Evolutionary conservation across 2,888 invertebrate genomes (phyloP).

Genomic region (Polylopha cassiicola): DNA sequence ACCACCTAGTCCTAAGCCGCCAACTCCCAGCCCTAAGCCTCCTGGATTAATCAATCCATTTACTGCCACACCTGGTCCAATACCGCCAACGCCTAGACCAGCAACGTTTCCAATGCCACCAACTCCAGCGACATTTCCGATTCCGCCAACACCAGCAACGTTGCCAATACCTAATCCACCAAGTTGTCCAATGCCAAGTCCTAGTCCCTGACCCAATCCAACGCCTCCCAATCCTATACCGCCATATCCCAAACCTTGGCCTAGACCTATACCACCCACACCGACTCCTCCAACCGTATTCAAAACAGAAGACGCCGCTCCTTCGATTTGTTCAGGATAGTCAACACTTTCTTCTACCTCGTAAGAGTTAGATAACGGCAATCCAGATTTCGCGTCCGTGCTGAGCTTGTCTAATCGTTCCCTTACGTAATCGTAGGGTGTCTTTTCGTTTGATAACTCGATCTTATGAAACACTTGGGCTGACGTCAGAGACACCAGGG

Average conservation of each 20-base stretch:
- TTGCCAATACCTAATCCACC: constrained; percentile 44
- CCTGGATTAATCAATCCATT: constrained; percentile 51
- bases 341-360: constrained; percentile 79
- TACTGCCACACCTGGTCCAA: constrained; percentile 36
- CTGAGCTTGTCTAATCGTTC: constrained; percentile 56
- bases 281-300: constrained; percentile 57
- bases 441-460: constrained; percentile 59
- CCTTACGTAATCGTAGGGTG: constrained; percentile 67
- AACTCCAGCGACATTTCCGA: constrained; percentile 34
- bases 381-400: constrained; percentile 49
- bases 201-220: constrained; percentile 31
- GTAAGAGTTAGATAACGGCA: constrained; percentile 70
- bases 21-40: constrained; percentile 53
- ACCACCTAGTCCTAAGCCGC: constrained; percentile 42
- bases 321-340: constrained; percentile 69
- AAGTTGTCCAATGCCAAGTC: constrained; percentile 37
- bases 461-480: constrained; percentile 47
- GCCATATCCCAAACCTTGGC: constrained; percentile 32
- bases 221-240: constrained; percentile 31
- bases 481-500: constrained; percentile 40
- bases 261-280: constrained; percentile 34
- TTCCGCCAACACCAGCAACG: constrained; percentile 37
- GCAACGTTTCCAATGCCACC: constrained; percentile 29
- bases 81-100: constrained; percentile 38
- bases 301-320: constrained; percentile 61